These are phyloP conservation scores for Manis javanica DNA, from an alignment of 2,797 vertebrate genomes.

Conservation along the genomic window DNA sequence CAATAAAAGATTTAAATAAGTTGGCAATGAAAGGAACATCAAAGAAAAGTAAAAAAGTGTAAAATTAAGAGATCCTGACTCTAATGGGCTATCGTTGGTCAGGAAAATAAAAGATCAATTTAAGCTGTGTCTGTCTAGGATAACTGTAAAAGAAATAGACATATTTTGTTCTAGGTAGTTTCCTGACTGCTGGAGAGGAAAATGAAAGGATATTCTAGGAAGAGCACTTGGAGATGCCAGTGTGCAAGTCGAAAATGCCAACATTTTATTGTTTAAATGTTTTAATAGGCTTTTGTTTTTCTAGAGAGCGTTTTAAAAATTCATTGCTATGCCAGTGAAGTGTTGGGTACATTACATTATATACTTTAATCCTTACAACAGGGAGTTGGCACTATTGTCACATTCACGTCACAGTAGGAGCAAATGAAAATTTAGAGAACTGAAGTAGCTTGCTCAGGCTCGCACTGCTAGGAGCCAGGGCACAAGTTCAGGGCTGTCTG, in stretches of 20 bases:
- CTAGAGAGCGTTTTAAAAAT: neutral
- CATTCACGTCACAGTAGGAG: neutral
- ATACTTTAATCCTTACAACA: neutral
- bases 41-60: neutral
- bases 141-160: neutral
- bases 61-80: neutral
- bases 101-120: neutral
- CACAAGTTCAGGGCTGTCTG: neutral
- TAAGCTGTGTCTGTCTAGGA: neutral
- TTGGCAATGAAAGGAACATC: neutral
- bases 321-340: neutral
- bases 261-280: slow-evolving; percentile 11
- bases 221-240: neutral
- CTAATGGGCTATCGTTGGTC: neutral
- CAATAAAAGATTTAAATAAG: neutral
- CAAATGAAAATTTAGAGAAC: neutral
- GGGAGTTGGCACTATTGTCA: neutral
- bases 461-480: neutral
- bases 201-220: neutral
- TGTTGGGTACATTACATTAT: neutral
- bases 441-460: neutral
- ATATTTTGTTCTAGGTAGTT: neutral
- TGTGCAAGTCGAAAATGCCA: neutral
- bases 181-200: neutral
- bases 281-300: neutral